Evolutionary conservation across 2,888 invertebrate genomes (phyloP).

Genomic region (Orchesellides sinensis): DNA sequence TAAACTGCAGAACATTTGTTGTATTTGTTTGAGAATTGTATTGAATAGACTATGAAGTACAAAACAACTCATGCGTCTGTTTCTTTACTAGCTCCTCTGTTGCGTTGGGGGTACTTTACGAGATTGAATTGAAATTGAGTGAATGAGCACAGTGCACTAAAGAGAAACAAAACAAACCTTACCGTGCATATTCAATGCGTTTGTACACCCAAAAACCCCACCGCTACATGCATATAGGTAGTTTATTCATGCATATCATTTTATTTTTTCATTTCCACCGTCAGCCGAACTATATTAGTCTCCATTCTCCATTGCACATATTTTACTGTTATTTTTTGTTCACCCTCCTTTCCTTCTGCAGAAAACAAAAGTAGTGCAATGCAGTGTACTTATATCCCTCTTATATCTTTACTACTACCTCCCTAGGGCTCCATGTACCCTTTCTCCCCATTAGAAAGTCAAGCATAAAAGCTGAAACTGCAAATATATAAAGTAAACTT

Average conservation of each 20-base stretch:
- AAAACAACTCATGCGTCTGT: too few relatives aligned
- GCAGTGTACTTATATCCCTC: not conserved
- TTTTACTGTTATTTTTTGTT: too few relatives aligned
- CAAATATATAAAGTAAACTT: too few relatives aligned
- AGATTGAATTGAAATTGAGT: conserved; percentile 60
- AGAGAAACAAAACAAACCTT: conserved; percentile 3
- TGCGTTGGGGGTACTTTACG: conserved; percentile 59
- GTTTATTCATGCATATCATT: conserved; percentile 59
- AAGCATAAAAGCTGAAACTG: conserved; percentile 31
- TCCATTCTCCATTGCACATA: too few relatives aligned
- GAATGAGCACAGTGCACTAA: conserved; percentile 41
- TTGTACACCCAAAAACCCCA: not conserved
- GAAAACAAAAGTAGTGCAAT: conserved; percentile 23
- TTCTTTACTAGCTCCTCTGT: conserved; percentile 50
- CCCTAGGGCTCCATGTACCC: conserved; percentile 25
- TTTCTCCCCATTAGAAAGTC: conserved; percentile 8
- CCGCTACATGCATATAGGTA: not conserved
- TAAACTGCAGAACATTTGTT: too few relatives aligned
- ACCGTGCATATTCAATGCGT: not conserved
- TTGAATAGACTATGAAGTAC: too few relatives aligned
- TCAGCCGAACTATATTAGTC: too few relatives aligned
- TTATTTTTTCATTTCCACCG: conserved; percentile 48
- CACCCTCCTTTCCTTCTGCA: too few relatives aligned
- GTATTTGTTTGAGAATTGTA: too few relatives aligned
- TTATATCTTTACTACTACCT: too few relatives aligned